phyloP scores from a whole-genome alignment of 1,140 invertebrate species.

The Thrips palmi region DNA sequence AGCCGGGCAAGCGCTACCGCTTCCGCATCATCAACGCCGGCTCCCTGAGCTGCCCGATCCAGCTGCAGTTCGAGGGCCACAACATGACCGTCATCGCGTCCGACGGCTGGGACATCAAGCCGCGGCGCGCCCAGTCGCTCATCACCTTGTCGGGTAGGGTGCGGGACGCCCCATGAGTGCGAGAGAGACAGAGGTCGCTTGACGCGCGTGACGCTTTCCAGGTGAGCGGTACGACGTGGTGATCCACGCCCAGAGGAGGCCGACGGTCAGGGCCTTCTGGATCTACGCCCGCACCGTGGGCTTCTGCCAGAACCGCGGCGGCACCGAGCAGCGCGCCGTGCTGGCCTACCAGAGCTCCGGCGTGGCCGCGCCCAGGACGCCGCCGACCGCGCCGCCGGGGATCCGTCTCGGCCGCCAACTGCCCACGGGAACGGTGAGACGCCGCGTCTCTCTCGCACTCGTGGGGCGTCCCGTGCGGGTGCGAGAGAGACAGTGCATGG shows the following conservation, averaged over 20 bases:
- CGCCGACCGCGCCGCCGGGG: too few relatives aligned
- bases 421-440: too few relatives aligned
- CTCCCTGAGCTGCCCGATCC: constrained; percentile 28
- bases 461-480: too few relatives aligned
- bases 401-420: too few relatives aligned
- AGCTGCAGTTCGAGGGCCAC: constrained; percentile 30
- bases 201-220: constrained; percentile 51
- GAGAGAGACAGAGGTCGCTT: constrained; percentile 59
- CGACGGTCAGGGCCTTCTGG: constrained; percentile 26
- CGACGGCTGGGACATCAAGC: constrained; percentile 31
- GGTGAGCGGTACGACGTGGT: constrained; percentile 33
- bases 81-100: constrained; percentile 25
- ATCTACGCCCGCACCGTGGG: constrained; percentile 24
- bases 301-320: constrained; percentile 30
- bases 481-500: too few relatives aligned
- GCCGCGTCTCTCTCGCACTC: too few relatives aligned
- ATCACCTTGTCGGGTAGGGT: constrained; percentile 9
- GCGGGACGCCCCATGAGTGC: constrained; percentile 55
- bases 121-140: constrained; percentile 19
- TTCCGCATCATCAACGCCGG: constrained; percentile 29
- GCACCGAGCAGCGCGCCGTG: constrained; percentile 26
- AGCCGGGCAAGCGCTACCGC: constrained; percentile 22
- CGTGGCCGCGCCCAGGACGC: constrained; percentile 1
- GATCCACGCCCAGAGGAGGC: constrained; percentile 44
- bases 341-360: constrained; percentile 24